Conservation (phyloP, 2,888 invertebrate species). For the Hydropsyche betteni region DNA sequence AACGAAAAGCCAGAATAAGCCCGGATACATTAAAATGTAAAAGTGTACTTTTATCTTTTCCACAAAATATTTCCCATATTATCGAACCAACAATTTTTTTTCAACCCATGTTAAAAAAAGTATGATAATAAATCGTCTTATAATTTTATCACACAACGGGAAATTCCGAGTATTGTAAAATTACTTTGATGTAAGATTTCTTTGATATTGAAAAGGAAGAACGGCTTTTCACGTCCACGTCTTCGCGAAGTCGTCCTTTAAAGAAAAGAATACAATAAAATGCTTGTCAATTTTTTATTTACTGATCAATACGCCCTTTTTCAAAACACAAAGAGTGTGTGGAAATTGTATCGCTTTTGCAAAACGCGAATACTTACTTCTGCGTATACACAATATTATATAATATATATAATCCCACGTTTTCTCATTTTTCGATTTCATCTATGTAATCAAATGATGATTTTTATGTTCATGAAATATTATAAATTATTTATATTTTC, state of each 20-base stretch:
- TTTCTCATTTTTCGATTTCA: not conserved
- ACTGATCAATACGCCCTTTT: slow-evolving; percentile 22
- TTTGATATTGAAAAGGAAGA: slow-evolving; percentile 19
- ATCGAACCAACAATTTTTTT: too few relatives aligned
- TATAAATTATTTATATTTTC: too few relatives aligned
- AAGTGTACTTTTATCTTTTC: too few relatives aligned
- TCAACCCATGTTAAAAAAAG: too few relatives aligned
- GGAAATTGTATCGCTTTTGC: slow-evolving; percentile 10
- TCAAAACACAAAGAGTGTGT: slow-evolving; percentile 10
- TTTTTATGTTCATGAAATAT: not conserved
- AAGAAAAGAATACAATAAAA: slow-evolving; percentile 29
- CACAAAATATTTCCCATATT: too few relatives aligned
- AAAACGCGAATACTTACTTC: not conserved
- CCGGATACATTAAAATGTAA: too few relatives aligned
- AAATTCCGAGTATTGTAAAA: slow-evolving; percentile 12
- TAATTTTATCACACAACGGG: too few relatives aligned
- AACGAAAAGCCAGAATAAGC: too few relatives aligned
- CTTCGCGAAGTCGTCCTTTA: slow-evolving; percentile 6
- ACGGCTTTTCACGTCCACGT: slow-evolving; percentile 29
- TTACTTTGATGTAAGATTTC: slow-evolving; percentile 31
- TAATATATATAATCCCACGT: not conserved
- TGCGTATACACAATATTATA: not conserved
- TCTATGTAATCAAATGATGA: not conserved
- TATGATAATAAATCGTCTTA: too few relatives aligned
- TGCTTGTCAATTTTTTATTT: slow-evolving; percentile 32